phyloP scores from a whole-genome alignment of 1,140 invertebrate genomes.

The Sesamia nonagrioides region DNA sequence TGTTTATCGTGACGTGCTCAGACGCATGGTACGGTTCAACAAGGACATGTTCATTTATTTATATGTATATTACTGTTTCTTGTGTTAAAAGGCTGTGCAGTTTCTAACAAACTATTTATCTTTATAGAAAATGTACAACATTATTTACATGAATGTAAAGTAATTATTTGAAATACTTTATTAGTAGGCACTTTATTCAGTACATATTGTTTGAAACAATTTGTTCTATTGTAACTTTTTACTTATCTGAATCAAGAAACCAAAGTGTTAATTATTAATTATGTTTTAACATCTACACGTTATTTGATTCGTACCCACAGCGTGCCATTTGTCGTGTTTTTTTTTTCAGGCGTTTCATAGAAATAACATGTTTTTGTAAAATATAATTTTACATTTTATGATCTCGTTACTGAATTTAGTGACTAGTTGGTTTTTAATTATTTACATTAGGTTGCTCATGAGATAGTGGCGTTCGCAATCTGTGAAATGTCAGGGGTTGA shows the following conservation, averaged over 20 bases:
- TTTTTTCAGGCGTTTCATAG: slow-evolving; percentile 28
- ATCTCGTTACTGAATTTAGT: slow-evolving; percentile 40
- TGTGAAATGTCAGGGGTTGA: slow-evolving; percentile 22
- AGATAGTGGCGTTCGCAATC: slow-evolving; percentile 9
- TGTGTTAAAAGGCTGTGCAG: slow-evolving; percentile 49
- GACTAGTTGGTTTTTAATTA: slow-evolving; percentile 16
- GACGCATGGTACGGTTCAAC: slow-evolving; percentile 11
- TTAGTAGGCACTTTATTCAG: slow-evolving; percentile 27
- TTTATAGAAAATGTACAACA: slow-evolving; percentile 39
- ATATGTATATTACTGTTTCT: background rate
- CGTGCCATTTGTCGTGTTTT: slow-evolving; percentile 42
- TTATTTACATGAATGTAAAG: slow-evolving; percentile 17
- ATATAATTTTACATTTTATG: slow-evolving; percentile 36
- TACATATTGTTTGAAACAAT: slow-evolving; percentile 35
- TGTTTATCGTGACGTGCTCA: background rate
- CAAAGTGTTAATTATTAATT: slow-evolving; percentile 38
- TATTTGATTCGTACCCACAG: slow-evolving; percentile 27
- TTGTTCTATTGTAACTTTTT: slow-evolving; percentile 23
- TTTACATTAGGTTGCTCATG: slow-evolving; percentile 26
- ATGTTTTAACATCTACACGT: slow-evolving; percentile 32
- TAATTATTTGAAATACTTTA: slow-evolving; percentile 30
- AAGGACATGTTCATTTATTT: slow-evolving; percentile 9
- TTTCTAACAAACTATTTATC: slow-evolving; percentile 42
- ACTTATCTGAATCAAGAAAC: slow-evolving; percentile 32
- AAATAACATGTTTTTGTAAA: slow-evolving; percentile 41